A percentile compares a stretch with the other conserved stretches of the same genome.
These are phyloP conservation scores for Sepioteuthis lessoniana DNA, from an alignment of 2,888 invertebrate species.

Conservation along the genomic window DNA sequence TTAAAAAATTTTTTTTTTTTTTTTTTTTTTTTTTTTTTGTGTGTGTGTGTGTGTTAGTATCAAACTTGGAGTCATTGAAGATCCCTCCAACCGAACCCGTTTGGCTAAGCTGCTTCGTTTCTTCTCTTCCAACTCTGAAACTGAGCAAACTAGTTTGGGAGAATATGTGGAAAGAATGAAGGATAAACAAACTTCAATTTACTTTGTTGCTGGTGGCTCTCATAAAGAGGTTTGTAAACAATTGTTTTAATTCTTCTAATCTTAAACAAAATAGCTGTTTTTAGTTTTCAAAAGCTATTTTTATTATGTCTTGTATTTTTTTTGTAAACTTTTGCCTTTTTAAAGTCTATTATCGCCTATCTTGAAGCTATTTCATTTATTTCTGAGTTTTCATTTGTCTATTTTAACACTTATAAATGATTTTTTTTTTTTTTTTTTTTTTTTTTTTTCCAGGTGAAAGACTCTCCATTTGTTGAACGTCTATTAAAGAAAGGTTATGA, in stretches of 20 bases:
- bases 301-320: not conserved
- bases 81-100: conserved; percentile 95
- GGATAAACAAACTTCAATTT: conserved; percentile 93
- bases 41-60: too few relatives aligned
- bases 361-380: too few relatives aligned
- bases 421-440: not conserved
- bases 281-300: not conserved
- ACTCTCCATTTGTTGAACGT: conserved; percentile 95
- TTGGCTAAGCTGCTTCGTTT: conserved; percentile 95
- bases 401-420: not conserved
- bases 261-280: too few relatives aligned
- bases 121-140: conserved; percentile 82
- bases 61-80: conserved; percentile 97
- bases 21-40: conserved; percentile 59
- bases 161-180: conserved; percentile 97
- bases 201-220: conserved; percentile 93
- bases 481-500: conserved; percentile 94
- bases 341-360: too few relatives aligned
- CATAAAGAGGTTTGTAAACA: conserved; percentile 81
- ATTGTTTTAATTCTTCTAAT: too few relatives aligned
- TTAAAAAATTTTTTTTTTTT: conserved; percentile 62
- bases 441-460: conserved; percentile 78
- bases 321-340: too few relatives aligned
- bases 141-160: conserved; percentile 83
- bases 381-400: not conserved